Evolutionary conservation across 2,113 vertebrate species (phyloP).

Genomic region (Vireo altiloquus): DNA sequence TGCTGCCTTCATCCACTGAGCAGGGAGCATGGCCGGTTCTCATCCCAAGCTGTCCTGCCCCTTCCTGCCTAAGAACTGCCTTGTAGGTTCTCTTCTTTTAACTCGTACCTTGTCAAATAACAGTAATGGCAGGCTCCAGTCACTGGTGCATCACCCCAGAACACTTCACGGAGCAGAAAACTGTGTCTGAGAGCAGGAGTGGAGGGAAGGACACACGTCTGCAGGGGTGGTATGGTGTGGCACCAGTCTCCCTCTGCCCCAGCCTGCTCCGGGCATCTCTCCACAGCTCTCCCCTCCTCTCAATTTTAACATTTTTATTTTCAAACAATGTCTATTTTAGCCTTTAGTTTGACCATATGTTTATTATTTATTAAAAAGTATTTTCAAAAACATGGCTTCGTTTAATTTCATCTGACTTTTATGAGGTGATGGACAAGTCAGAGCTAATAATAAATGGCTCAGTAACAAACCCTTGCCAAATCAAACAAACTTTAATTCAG

Average conservation of each 20-base stretch:
- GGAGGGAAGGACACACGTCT: not conserved
- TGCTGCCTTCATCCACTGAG: not conserved
- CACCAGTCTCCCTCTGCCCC: too few relatives aligned
- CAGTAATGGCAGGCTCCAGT: not conserved
- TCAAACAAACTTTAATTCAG: not conserved
- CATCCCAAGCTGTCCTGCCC: too few relatives aligned
- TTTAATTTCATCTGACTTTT: not conserved
- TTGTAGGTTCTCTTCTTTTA: not conserved
- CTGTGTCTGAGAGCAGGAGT: not conserved
- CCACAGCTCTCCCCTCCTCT: not conserved
- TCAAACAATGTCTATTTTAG: not conserved
- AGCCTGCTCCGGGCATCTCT: not conserved
- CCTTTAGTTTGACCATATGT: not conserved
- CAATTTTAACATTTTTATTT: not conserved
- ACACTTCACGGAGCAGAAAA: rapidly evolving
- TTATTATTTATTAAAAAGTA: not conserved
- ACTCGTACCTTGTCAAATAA: not conserved
- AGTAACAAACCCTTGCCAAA: not conserved
- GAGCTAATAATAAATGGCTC: not conserved
- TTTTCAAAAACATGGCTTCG: not conserved
- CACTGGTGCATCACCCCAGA: not conserved
- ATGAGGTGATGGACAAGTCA: not conserved
- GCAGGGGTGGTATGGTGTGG: too few relatives aligned
- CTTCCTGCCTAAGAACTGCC: not conserved
- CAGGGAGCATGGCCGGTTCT: rapidly evolving